These are phyloP conservation scores for Arenaria interpres DNA, from an alignment of 2,113 vertebrate genomes.

Conservation along the genomic window DNA sequence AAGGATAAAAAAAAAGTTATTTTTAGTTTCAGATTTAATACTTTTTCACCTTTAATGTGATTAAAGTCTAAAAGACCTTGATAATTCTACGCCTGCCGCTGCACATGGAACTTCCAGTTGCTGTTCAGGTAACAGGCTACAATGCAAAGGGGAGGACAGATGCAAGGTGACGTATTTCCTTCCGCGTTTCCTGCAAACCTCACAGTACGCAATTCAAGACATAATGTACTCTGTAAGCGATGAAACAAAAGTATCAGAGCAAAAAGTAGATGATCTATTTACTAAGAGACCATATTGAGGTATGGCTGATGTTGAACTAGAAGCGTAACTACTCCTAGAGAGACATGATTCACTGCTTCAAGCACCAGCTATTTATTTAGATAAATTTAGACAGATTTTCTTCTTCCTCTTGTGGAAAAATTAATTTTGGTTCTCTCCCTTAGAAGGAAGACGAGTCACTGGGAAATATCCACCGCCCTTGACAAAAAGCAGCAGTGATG, in stretches of 20 bases:
- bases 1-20: not conserved
- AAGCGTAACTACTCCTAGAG: not conserved
- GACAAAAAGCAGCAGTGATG: not conserved
- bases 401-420: not conserved
- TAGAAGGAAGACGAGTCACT: not conserved
- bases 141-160: not conserved
- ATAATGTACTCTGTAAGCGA: not conserved
- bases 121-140: not conserved
- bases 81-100: not conserved
- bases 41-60: conserved; percentile 33
- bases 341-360: not conserved
- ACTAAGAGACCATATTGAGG: not conserved
- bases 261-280: not conserved
- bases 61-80: not conserved
- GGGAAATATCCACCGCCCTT: not conserved
- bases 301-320: not conserved
- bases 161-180: not conserved
- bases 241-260: not conserved
- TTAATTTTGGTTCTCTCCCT: not conserved
- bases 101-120: not conserved
- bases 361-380: not conserved
- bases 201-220: not conserved
- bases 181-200: not conserved
- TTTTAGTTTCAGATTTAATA: conserved; percentile 1
- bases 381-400: not conserved